Evolutionary conservation across 2,888 invertebrate species (phyloP), one percentile per base, ranked within the genome.

Genomic region (Auanema sp.): DNA sequence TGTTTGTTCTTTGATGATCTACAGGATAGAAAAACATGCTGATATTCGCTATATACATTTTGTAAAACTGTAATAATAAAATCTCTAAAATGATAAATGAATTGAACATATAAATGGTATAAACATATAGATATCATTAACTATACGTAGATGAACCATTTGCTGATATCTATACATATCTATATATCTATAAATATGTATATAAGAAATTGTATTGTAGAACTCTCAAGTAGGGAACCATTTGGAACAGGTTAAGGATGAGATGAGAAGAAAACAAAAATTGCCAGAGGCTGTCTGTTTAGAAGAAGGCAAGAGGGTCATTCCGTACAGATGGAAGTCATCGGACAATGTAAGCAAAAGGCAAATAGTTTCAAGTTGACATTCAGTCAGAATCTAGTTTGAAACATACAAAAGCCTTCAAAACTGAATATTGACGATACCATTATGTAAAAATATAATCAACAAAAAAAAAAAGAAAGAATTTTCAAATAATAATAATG

Each of bases 361-460:
- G 47, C 47, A 16, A 47, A 47, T 21, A 47, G 21, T 16, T 21
- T 21, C 16, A 47, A 21, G 18, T 21, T 33, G 33, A 33, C 33
- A 33, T 33, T 33, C 33, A 33, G 33, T 33, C 33, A 33, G 8
- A 33, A 33, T 33, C 33, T 33, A 33, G 33, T 33, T 33, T 33
- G 33, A 33, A 33, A 5, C 3, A 33, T 33, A 33, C 33, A 33
- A 33, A 33, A 33, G 33, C 33, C 33, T 33, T 33, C 21, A 5
- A 47, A 47, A 47, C 16, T 47, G 47, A 21, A 47, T 47, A 18
- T 47, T 47, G 47, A 47, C 47, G 47, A 47, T 21, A 47, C 47
- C 47, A 50, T 16, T 23, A 16, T 33, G 53, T 14, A 16, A 23
- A 23, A 53, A 25, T 25, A 52, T 23, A 23, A 52, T n/a, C 23